Evolutionary conservation across 2,113 vertebrate species (phyloP), one percentile per base, ranked within the genome.

Genomic region (Polyodon spathula): DNA sequence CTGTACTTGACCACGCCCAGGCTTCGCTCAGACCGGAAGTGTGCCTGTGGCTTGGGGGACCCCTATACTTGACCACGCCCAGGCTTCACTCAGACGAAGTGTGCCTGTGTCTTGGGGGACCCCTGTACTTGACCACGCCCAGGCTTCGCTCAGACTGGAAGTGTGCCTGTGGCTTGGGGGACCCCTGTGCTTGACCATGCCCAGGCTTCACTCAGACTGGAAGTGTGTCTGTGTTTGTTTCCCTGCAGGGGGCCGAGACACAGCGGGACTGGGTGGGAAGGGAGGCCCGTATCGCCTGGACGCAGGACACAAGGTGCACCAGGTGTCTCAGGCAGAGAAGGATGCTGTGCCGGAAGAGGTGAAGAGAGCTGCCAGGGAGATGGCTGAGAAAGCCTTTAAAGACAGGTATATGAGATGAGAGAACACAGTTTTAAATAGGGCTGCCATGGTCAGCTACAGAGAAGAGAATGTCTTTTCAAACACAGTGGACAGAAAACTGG

Each of bases 231-330:
- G 54, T 6, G 14, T 6, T 38, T 44, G 8, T 65, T 61, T n/a
- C 42, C 37, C 60, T 56, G 43, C 66, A 99, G 96, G 94, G 1
- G 94, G 95, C 67, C 90, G 96, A 85, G 94, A 95, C 79, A 97
- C 95, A 0, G 94, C 94, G 6, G 95, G 96, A 0, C 80, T 99
- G 3, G 95, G 96, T 3, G 96, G 95, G 14, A 96, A 90, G 80
- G 95, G 95, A 7, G 94, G 94, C 0, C 95, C 95, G 0, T 98
- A 99, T 56, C 86, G 94, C 2, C 85, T 98, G 66, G 94, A 98
- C 2, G 86, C 92, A 0, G 94, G 94, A 38, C 94, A 98, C 74
- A 81, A 71, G 0, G 95, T 99, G 46, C 81, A 91, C 81, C 95
- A 99, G 72, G 70, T 99, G 5, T 94, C 94, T 38, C 85, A 97